phyloP scores from a whole-genome alignment of 2,113 vertebrate species.

The Psittacara wagleri region DNA sequence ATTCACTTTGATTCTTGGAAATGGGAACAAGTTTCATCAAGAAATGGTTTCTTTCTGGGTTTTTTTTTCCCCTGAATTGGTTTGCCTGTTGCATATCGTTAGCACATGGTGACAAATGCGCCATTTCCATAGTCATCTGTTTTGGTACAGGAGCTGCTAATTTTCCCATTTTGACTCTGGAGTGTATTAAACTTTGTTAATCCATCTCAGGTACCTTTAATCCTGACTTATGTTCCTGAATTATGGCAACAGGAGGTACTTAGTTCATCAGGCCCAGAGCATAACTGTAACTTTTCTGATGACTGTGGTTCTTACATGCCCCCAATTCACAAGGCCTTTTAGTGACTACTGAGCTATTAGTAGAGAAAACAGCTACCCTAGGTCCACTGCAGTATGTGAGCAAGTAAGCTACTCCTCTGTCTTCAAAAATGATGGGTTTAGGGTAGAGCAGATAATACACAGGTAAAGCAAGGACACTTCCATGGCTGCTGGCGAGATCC shows the following conservation, averaged over 20 bases:
- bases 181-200: not conserved
- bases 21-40: not conserved
- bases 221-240: not conserved
- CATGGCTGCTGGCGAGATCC: not conserved
- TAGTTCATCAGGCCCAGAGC: not conserved
- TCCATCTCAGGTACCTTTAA: not conserved
- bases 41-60: not conserved
- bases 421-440: not conserved
- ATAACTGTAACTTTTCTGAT: not conserved
- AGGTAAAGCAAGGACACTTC: not conserved
- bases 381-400: not conserved
- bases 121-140: not conserved
- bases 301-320: not conserved
- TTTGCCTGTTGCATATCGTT: not conserved
- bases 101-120: constrained; percentile 10
- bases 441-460: not conserved
- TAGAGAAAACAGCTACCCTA: not conserved
- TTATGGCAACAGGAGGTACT: not conserved
- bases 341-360: not conserved
- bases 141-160: constrained; percentile 7
- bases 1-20: constrained; percentile 44
- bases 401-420: not conserved
- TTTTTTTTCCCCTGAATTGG: not conserved
- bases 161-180: not conserved
- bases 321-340: not conserved